Base-by-base conservation (phyloP, 1,140 invertebrate genomes). In the Hermetia illucens region DNA sequence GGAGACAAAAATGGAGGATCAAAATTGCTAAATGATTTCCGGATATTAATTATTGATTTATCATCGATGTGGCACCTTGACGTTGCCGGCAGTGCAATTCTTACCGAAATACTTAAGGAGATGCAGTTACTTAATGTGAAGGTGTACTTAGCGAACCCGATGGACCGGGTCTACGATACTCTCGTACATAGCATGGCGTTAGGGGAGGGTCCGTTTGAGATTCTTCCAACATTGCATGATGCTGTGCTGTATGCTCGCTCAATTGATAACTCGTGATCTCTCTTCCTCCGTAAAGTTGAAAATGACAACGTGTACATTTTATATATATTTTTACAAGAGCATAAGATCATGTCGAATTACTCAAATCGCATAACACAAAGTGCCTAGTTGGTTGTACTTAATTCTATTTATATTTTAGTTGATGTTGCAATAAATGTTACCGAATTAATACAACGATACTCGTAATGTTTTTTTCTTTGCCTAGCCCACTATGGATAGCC, bases 241-340 rank as follows among this genome's bases (percentile, higher is more conserved):
- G 54, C 56, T 32, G 58, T 60, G 21, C 48, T 56, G 27, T 60
- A 56, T 47, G 49, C 50, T n/a, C n/a, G n/a, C n/a, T n/a, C n/a
- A n/a, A n/a, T n/a, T n/a, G n/a, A n/a, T n/a, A n/a, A n/a, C n/a
- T n/a, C n/a, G n/a, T n/a, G n/a, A n/a, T n/a, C n/a, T n/a, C n/a
- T n/a, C n/a, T n/a, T n/a, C n/a, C n/a, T n/a, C n/a, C n/a, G n/a
- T n/a, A n/a, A n/a, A n/a, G n/a, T n/a, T n/a, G n/a, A n/a, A n/a
- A n/a, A n/a, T n/a, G n/a, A n/a, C n/a, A n/a, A n/a, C n/a, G n/a
- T n/a, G n/a, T n/a, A n/a, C n/a, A n/a, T n/a, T n/a, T n/a, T n/a
- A n/a, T n/a, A n/a, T n/a, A n/a, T n/a, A n/a, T n/a, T n/a, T n/a
- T n/a, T n/a, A n/a, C n/a, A n/a, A n/a, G n/a, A n/a, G n/a, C n/a